phyloP scores from a whole-genome alignment of 2,888 invertebrate genomes.

The Abrostola tripartita region DNA sequence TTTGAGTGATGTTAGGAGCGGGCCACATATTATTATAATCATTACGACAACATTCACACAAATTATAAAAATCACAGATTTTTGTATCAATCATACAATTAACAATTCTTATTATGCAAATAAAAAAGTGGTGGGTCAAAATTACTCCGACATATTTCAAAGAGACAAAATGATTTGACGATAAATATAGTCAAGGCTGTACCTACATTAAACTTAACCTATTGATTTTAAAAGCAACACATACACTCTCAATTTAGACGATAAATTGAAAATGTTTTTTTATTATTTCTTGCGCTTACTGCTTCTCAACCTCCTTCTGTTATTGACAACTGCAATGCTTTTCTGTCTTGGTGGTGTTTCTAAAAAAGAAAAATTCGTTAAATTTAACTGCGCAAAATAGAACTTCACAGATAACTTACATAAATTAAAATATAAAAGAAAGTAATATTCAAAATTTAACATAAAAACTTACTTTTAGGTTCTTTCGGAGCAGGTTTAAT shows the following conservation, averaged over 20 bases:
- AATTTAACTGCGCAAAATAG: not conserved
- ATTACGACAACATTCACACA: conserved; percentile 37
- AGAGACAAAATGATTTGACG: conserved; percentile 22
- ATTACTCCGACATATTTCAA: conserved; percentile 35
- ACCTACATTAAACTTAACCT: conserved; percentile 54
- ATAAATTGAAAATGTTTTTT: conserved; percentile 1
- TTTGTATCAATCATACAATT: conserved; percentile 45
- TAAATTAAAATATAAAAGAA: not conserved
- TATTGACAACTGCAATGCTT: conserved; percentile 59
- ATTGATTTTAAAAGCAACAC: conserved; percentile 46
- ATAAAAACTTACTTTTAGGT: conserved; percentile 40
- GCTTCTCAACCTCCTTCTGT: conserved; percentile 74
- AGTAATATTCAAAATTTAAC: not conserved
- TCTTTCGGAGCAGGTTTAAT: conserved; percentile 26
- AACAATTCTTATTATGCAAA: conserved; percentile 26
- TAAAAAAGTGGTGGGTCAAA: conserved; percentile 47
- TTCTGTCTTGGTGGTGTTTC: conserved; percentile 64
- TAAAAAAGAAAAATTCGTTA: conserved; percentile 57
- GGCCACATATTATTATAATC: conserved; percentile 7
- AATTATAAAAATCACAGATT: conserved; percentile 57
- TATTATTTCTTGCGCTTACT: conserved; percentile 70
- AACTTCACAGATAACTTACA: not conserved
- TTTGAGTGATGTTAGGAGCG: conserved; percentile 16
- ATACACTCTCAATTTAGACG: conserved; percentile 24
- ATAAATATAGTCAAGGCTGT: conserved; percentile 41